Conservation (phyloP, 2,113 vertebrate species). For the Larimichthys crocea region DNA sequence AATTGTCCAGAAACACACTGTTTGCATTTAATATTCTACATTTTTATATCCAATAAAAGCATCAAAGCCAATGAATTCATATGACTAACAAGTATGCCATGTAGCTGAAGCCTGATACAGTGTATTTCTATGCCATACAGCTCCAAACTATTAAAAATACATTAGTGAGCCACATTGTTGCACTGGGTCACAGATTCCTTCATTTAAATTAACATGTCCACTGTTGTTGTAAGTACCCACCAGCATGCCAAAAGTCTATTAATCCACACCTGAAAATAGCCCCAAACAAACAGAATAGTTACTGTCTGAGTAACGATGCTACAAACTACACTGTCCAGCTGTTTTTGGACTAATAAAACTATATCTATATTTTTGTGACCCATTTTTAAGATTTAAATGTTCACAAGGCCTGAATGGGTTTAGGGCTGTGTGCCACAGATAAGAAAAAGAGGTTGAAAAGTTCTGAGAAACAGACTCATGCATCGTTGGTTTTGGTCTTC, state of each 20-base stretch:
- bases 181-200: neutral
- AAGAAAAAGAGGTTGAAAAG: neutral
- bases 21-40: neutral
- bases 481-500: neutral
- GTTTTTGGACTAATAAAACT: neutral
- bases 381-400: conserved; percentile 7
- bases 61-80: conserved; percentile 3
- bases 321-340: neutral
- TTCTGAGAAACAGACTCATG: neutral
- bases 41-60: neutral
- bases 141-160: conserved; percentile 8
- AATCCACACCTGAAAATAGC: conserved; percentile 7
- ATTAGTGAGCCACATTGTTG: neutral
- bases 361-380: conserved; percentile 8
- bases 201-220: neutral
- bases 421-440: neutral
- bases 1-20: neutral
- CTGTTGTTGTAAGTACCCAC: neutral
- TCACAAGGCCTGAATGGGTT: neutral
- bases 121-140: neutral
- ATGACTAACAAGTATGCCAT: neutral
- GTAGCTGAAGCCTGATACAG: conserved; percentile 4
- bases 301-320: neutral
- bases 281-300: neutral
- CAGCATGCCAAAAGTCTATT: neutral